Evolutionary conservation across 1,140 invertebrate species (phyloP), one percentile per base, ranked within the genome.

Genomic region (Nephila pilipes): DNA sequence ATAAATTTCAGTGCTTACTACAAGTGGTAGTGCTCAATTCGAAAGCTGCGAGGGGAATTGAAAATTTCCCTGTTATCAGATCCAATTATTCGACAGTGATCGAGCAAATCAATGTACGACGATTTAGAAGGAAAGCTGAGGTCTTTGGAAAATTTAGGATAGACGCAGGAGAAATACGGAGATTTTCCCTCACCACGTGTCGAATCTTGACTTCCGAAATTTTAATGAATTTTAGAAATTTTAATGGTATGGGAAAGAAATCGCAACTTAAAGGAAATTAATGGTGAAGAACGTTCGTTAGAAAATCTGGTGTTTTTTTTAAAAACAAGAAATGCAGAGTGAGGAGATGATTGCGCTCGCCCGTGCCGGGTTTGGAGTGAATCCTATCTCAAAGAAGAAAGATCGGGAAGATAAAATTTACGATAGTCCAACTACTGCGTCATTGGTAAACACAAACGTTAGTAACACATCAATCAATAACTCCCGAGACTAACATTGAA

Each of bases 81-180:
- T 16, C 2, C 16, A 90, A 90, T 22, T 79, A 75, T 57, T 20
- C 20, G 63, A 54, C n/a, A n/a, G n/a, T n/a, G n/a, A n/a, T n/a
- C n/a, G n/a, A n/a, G n/a, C n/a, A n/a, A n/a, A n/a, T n/a, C n/a
- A n/a, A n/a, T n/a, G n/a, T n/a, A n/a, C n/a, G n/a, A n/a, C n/a
- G n/a, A n/a, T n/a, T n/a, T n/a, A n/a, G n/a, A n/a, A 89, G 75
- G 25, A 89, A 32, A 25, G 79, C 75, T 89, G 87, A 32, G n/a
- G 57, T 20, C 0, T 89, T 25, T 46, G 58, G 58, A 36, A 38
- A 29, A 22, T 8, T 20, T 16, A 65, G 2, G 65, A 63, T 12
- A 1, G 58, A 65, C 18, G 29, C 65, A 5, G 83, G n/a, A n/a
- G 16, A 85, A 46, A 25, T 54, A 85, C 20, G 12, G 25, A 54